Percentiles rank a stretch among this genome's conserved stretches.
These are phyloP conservation scores for Crocidura indochinensis DNA, from an alignment of 2,797 vertebrate genomes.

Conservation along the genomic window DNA sequence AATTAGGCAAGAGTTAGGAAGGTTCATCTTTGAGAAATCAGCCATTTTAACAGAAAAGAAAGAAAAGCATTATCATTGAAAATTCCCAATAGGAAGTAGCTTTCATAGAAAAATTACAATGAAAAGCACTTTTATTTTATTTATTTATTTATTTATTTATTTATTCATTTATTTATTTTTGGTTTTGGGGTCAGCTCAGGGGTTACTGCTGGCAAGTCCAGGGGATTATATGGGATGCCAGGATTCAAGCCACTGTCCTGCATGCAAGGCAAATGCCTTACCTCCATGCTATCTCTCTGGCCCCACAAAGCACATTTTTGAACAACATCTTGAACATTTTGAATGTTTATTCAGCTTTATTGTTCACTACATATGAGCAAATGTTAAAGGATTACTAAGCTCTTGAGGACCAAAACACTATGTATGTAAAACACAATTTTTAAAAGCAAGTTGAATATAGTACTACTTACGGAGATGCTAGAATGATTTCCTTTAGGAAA, in stretches of 20 bases:
- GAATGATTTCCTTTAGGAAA: neutral
- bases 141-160: too few species aligned
- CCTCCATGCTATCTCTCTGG: too few species aligned
- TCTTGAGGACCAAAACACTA: slow-evolving; percentile 55
- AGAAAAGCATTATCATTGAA: slow-evolving; percentile 5
- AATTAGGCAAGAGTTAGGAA: slow-evolving; percentile 11
- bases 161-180: too few species aligned
- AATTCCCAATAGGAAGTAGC: slow-evolving; percentile 6
- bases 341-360: neutral
- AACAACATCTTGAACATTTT: neutral
- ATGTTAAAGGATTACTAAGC: neutral
- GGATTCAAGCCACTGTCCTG: too few species aligned
- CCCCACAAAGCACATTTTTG: neutral
- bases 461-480: slow-evolving; percentile 29
- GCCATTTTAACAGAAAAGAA: neutral
- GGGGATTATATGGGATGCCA: too few species aligned
- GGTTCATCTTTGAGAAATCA: slow-evolving; percentile 12
- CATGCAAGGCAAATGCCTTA: too few species aligned
- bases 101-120: neutral
- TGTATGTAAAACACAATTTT: neutral
- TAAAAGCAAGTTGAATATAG: neutral
- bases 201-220: too few species aligned
- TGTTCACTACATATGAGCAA: neutral
- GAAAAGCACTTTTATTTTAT: too few species aligned
- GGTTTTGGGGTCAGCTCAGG: too few species aligned